These are phyloP conservation scores for Leiothrix lutea DNA, from an alignment of 2,113 vertebrate genomes.

Conservation along the genomic window DNA sequence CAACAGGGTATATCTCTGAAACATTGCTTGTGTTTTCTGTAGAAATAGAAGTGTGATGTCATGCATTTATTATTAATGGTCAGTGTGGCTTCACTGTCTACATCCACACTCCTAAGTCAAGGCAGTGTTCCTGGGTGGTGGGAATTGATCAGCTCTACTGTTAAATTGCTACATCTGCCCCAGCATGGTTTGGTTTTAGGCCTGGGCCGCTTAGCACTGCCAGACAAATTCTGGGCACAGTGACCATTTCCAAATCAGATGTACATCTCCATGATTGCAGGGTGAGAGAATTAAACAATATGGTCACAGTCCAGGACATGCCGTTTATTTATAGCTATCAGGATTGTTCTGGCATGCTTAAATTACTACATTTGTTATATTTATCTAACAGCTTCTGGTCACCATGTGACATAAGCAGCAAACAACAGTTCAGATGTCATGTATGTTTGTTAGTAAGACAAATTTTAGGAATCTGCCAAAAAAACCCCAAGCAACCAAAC, in stretches of 20 bases:
- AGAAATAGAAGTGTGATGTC: background rate
- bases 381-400: background rate
- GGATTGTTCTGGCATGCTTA: background rate
- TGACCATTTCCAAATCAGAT: background rate
- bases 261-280: fast-evolving
- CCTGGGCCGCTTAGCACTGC: background rate
- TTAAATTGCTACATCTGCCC: background rate
- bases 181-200: background rate
- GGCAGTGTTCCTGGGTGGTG: background rate
- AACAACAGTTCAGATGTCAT: background rate
- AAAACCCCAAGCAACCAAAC: background rate
- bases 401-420: background rate
- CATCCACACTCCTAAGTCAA: background rate
- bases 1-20: background rate
- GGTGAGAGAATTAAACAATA: background rate
- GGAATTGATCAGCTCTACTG: background rate
- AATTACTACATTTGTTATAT: background rate
- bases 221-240: background rate
- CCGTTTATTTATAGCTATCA: background rate
- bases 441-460: background rate
- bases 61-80: background rate
- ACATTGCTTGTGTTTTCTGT: background rate
- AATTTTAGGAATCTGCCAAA: background rate
- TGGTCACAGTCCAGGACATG: background rate
- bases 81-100: background rate